Evolutionary conservation across 2,113 vertebrate species (phyloP), one percentile per base, ranked within the genome.

Genomic region (Aptenodytes patagonicus): DNA sequence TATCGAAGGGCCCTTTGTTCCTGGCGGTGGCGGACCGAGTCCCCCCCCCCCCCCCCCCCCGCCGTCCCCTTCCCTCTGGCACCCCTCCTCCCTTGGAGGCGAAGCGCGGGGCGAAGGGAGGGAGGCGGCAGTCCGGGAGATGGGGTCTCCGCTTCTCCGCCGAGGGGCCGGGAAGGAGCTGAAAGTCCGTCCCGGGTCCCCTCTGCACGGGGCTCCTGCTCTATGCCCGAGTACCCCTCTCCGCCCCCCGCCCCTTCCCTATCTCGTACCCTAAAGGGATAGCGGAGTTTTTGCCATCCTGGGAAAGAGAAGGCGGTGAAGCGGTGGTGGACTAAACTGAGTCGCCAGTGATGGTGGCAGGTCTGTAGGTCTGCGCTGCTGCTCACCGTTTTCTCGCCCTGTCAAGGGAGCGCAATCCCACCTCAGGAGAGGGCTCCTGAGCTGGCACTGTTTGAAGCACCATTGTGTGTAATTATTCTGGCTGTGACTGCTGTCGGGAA

Each of bases 181-280:
- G 83, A 3, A 22, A 62, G 72, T 61, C 66, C 12, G 36, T 89
- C 58, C 44, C 9, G 36, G 12, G 12, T 77, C 44, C 29, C 22
- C 29, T 64, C 4, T 28, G 25, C 25, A 13, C 14, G 24, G n/a
- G 32, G 57, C 26, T 93, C n/a, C 38, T n/a, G 51, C 36, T 47
- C 75, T 10, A 0, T 72, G 72, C 28, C 28, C 19, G 6, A 20
- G 21, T 13, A 5, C 10, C 26, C 29, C 52, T 3, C 29, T 11
- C 25, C 40, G 10, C 19, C 28, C 21, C 13, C 13, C 38, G 4
- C 36, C 18, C 29, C 32, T 75, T 70, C 69, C 32, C 64, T 75
- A 0, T 62, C 49, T 69, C 60, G 13, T 82, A 4, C 12, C 44
- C 65, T 10, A 3, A n/a, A 26, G 89, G 38, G 22, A 21, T 47